A percentile compares a stretch with the other conserved stretches of the same genome.
Conservation (phyloP, 2,888 invertebrate species). For the Muscina levida region DNA sequence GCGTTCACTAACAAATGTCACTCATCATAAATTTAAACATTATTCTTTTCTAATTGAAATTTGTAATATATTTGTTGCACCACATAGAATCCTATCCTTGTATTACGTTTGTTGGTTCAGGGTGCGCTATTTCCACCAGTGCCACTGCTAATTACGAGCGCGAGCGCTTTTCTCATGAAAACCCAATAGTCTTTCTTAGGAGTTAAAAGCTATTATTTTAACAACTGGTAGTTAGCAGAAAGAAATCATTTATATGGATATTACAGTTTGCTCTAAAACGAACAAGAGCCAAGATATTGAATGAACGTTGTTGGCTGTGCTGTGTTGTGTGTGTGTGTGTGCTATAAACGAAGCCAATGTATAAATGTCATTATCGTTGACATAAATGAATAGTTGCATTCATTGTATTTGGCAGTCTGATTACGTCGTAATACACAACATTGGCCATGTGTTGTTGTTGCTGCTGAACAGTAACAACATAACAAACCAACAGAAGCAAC, state of each 20-base stretch:
- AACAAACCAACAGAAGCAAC: not conserved
- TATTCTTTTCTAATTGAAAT: no score
- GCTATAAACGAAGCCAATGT: constrained; percentile 38
- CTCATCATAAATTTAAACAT: not conserved
- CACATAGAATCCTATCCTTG: no score
- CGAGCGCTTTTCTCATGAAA: not conserved
- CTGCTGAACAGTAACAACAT: not conserved
- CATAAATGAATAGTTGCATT: constrained; percentile 78
- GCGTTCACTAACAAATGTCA: not conserved
- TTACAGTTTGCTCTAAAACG: not conserved
- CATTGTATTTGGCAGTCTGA: constrained; percentile 76
- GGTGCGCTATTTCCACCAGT: no score
- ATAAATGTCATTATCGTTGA: constrained; percentile 77
- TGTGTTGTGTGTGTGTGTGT: no score
- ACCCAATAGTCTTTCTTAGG: not conserved
- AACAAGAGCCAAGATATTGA: constrained; percentile 7
- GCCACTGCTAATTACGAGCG: not conserved
- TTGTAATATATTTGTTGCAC: no score
- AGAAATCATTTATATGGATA: constrained; percentile 8
- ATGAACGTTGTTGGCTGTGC: not conserved
- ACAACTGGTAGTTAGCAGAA: constrained; percentile 6
- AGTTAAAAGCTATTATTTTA: constrained; percentile 1
- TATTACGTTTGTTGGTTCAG: no score
- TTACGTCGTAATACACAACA: constrained; percentile 64
- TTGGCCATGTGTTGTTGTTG: constrained; percentile 39